Evolutionary conservation across 2,888 invertebrate genomes (phyloP).

Genomic region (Adelognathus sp.): DNA sequence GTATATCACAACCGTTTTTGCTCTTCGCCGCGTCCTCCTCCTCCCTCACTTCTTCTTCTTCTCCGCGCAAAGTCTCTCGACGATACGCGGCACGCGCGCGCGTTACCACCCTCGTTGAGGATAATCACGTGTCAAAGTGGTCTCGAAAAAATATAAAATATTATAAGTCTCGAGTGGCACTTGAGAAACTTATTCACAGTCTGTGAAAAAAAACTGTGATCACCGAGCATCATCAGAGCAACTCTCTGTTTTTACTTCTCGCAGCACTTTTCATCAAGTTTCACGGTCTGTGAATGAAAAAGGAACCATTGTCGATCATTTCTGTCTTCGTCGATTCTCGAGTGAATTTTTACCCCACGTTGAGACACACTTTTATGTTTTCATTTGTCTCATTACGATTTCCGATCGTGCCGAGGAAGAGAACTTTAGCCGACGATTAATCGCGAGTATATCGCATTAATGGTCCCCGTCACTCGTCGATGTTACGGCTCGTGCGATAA

Average conservation of each 20-base stretch:
- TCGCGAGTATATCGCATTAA: conserved; percentile 33
- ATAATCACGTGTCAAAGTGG: conserved; percentile 9
- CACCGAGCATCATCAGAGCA: conserved; percentile 13
- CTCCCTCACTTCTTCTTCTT: not conserved
- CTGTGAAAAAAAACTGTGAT: conserved; percentile 4
- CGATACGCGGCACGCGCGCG: conserved; percentile 3
- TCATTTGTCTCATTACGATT: no score
- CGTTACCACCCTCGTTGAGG: conserved; percentile 10
- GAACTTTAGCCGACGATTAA: conserved; percentile 48
- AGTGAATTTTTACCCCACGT: no score
- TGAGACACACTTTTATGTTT: no score
- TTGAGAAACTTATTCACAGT: not conserved
- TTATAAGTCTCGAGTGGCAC: not conserved
- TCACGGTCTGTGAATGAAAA: no score
- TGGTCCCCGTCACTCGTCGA: conserved; percentile 38
- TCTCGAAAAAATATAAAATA: not conserved
- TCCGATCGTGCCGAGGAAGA: conserved; percentile 20
- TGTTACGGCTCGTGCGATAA: conserved; percentile 26
- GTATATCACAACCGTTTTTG: not conserved
- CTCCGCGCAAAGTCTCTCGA: not conserved
- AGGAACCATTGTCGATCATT: no score
- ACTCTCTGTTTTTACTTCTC: not conserved
- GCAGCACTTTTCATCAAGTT: not conserved
- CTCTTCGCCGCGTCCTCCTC: not conserved
- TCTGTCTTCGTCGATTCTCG: not conserved